Evolutionary conservation across 2,113 vertebrate genomes (phyloP).

Genomic region (Nothocercus julius): DNA sequence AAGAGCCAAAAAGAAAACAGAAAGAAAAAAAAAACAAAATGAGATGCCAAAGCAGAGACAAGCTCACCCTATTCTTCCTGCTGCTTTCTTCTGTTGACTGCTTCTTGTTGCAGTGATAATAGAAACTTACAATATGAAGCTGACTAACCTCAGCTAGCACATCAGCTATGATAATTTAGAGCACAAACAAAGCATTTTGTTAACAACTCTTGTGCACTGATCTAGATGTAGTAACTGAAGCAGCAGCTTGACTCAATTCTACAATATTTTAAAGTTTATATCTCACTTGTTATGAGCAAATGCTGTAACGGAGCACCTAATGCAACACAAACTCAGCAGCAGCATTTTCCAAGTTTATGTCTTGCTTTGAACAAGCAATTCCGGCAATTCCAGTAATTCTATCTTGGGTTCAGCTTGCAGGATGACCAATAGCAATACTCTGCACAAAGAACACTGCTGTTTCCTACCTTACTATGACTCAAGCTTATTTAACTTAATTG

Average conservation of each 20-base stretch:
- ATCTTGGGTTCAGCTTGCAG: background rate
- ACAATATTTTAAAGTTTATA: background rate
- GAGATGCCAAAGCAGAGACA: background rate
- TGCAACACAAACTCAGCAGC: background rate
- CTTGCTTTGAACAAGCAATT: background rate
- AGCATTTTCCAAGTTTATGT: background rate
- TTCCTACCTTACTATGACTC: background rate
- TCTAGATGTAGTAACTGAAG: background rate
- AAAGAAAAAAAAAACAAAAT: too few species aligned
- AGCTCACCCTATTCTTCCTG: background rate
- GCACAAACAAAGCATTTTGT: background rate
- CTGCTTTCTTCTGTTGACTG: background rate
- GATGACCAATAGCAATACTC: background rate
- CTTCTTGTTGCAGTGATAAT: background rate
- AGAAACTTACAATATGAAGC: fast-evolving
- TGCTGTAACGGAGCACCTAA: background rate
- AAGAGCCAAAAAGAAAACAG: background rate
- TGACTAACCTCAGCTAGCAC: background rate
- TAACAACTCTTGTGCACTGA: background rate
- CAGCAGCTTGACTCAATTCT: background rate
- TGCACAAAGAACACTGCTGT: background rate
- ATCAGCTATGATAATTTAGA: background rate
- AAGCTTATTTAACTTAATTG: background rate
- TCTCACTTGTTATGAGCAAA: background rate
- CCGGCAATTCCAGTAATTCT: background rate